These are phyloP conservation scores for Octodon degus DNA, from an alignment of 2,113 vertebrate species.

Conservation along the genomic window DNA sequence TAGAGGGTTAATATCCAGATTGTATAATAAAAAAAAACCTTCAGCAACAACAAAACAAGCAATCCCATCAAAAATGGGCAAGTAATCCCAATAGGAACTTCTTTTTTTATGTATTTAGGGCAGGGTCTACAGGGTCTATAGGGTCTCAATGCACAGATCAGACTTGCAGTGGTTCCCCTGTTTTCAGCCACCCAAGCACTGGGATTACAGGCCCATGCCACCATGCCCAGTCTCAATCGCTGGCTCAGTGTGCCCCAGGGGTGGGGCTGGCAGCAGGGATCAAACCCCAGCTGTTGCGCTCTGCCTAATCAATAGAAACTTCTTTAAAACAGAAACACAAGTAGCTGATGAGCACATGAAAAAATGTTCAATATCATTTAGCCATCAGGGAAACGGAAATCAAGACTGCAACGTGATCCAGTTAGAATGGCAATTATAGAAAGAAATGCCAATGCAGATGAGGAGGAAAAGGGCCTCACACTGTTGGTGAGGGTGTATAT, in stretches of 20 bases:
- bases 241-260: too few species aligned
- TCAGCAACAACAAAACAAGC: background rate
- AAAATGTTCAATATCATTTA: background rate
- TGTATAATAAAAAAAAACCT: too few species aligned
- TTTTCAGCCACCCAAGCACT: too few species aligned
- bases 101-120: background rate
- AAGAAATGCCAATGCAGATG: background rate
- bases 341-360: background rate
- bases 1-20: background rate
- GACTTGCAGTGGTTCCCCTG: too few species aligned
- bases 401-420: background rate
- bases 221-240: too few species aligned
- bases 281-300: too few species aligned
- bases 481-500: background rate
- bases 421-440: too few species aligned
- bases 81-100: background rate
- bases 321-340: background rate
- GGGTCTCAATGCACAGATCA: too few species aligned
- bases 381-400: background rate
- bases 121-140: too few species aligned
- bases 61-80: background rate
- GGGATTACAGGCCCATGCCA: too few species aligned
- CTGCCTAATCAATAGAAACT: background rate
- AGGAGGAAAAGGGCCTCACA: background rate
- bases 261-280: too few species aligned